Percentiles rank a stretch among this genome's conserved stretches.
phyloP scores from a whole-genome alignment of 2,888 invertebrate species.

The Tetheella fluctuosa region DNA sequence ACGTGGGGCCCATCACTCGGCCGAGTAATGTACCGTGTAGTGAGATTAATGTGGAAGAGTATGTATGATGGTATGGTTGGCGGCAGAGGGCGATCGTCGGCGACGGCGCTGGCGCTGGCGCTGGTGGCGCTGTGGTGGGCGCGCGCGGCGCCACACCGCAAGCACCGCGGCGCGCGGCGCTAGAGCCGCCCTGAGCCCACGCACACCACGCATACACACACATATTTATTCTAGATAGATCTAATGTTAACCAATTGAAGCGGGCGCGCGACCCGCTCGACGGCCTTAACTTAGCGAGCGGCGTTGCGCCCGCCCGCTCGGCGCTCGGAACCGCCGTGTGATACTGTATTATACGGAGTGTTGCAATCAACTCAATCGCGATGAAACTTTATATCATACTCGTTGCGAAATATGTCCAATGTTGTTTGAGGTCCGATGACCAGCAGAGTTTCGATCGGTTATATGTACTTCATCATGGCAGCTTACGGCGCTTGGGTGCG shows the following conservation, averaged over 20 bases:
- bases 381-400: conserved; percentile 14
- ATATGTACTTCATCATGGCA: neutral
- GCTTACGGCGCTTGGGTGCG: neutral
- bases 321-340: conserved; percentile 54
- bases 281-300: conserved; percentile 64
- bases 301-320: conserved; percentile 57
- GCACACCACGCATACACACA: conserved; percentile 36
- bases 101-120: conserved; percentile 63
- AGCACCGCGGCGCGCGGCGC: conserved; percentile 84
- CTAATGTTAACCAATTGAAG: conserved; percentile 80
- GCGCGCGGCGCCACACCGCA: conserved; percentile 78
- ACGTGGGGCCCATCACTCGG: neutral
- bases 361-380: conserved; percentile 30
- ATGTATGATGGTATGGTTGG: conserved; percentile 28
- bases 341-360: conserved; percentile 44
- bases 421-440: neutral
- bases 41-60: conserved; percentile 13
- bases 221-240: conserved; percentile 82
- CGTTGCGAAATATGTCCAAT: conserved; percentile 29
- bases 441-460: neutral
- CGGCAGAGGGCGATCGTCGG: conserved; percentile 63
- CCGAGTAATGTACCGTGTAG: neutral
- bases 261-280: conserved; percentile 62
- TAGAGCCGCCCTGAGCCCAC: conserved; percentile 79
- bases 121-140: conserved; percentile 72